A percentile compares a stretch with the other conserved stretches of the same genome.
These are phyloP conservation scores for Hoplodrina ambigua DNA, from an alignment of 2,888 invertebrate genomes.

Conservation along the genomic window DNA sequence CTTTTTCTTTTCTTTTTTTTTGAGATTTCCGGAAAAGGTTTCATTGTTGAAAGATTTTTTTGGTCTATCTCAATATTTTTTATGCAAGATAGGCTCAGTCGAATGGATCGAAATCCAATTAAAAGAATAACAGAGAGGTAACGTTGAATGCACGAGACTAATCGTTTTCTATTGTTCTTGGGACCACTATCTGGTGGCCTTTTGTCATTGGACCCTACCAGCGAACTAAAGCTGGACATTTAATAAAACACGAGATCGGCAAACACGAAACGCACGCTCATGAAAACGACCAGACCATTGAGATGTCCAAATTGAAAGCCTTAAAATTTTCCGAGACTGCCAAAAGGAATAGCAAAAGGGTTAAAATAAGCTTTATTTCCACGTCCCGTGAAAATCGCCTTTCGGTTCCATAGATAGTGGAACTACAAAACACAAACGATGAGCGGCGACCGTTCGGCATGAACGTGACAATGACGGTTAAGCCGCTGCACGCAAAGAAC, in stretches of 20 bases:
- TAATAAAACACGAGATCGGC: constrained; percentile 82
- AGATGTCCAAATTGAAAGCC: constrained; percentile 62
- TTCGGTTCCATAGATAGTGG: constrained; percentile 84
- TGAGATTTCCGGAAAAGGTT: background rate
- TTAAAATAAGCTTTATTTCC: constrained; percentile 63
- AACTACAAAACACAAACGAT: constrained; percentile 81
- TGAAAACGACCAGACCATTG: constrained; percentile 55
- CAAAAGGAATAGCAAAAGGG: constrained; percentile 54
- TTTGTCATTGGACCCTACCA: constrained; percentile 76
- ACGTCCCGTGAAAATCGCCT: constrained; percentile 68
- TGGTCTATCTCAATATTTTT: constrained; percentile 22
- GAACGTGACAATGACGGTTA: constrained; percentile 89
- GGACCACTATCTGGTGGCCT: constrained; percentile 82
- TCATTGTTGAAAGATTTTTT: background rate
- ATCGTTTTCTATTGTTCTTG: constrained; percentile 86
- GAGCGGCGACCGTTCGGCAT: constrained; percentile 70
- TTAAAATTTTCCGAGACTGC: constrained; percentile 62
- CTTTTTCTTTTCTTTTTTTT: constrained; percentile 10
- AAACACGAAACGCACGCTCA: constrained; percentile 69
- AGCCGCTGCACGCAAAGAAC: constrained; percentile 80
- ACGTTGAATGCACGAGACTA: constrained; percentile 74
- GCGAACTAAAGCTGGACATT: constrained; percentile 81
- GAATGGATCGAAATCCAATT: constrained; percentile 78
- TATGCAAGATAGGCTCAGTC: constrained; percentile 2
- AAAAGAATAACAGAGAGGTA: constrained; percentile 79